A percentile compares a stretch with the other conserved stretches of the same genome.
phyloP scores from a whole-genome alignment of 2,888 invertebrate species.

The Octonoba sinensis region DNA sequence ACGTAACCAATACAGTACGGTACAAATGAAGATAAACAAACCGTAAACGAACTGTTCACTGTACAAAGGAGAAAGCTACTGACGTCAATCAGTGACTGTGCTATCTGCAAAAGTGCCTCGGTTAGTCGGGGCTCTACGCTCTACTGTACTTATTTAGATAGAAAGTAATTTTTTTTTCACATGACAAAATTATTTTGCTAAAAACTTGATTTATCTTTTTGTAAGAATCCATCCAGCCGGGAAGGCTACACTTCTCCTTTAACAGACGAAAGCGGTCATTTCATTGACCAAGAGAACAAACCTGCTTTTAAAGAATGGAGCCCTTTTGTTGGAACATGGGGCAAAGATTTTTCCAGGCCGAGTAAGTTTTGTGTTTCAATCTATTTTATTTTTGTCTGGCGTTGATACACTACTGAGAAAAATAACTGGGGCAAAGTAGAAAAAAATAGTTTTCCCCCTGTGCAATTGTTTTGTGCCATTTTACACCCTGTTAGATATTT shows the following conservation, averaged over 20 bases:
- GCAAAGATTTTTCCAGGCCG: slow-evolving; percentile 33
- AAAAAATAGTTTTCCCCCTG: too few species aligned
- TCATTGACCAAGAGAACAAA: background rate
- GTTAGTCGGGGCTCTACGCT: too few species aligned
- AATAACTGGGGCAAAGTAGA: too few species aligned
- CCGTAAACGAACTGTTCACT: too few species aligned
- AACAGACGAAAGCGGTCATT: slow-evolving; percentile 36
- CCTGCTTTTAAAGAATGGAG: slow-evolving; percentile 32
- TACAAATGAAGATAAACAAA: too few species aligned
- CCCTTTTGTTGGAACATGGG: slow-evolving; percentile 34
- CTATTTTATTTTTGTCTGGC: background rate
- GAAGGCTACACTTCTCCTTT: slow-evolving; percentile 27
- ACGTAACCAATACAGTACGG: too few species aligned
- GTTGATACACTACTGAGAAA: background rate
- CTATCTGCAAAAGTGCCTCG: too few species aligned
- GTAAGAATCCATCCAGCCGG: slow-evolving; percentile 12
- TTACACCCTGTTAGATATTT: too few species aligned
- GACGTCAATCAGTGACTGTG: too few species aligned
- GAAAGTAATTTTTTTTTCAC: background rate
- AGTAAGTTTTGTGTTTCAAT: background rate
- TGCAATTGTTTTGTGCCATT: too few species aligned
- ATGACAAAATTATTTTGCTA: background rate
- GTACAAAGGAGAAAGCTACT: too few species aligned
- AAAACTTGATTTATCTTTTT: background rate
- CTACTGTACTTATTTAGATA: too few species aligned